Evolutionary conservation across 2,888 invertebrate genomes (phyloP).

Genomic region (Drosophila suboccidentalis): DNA sequence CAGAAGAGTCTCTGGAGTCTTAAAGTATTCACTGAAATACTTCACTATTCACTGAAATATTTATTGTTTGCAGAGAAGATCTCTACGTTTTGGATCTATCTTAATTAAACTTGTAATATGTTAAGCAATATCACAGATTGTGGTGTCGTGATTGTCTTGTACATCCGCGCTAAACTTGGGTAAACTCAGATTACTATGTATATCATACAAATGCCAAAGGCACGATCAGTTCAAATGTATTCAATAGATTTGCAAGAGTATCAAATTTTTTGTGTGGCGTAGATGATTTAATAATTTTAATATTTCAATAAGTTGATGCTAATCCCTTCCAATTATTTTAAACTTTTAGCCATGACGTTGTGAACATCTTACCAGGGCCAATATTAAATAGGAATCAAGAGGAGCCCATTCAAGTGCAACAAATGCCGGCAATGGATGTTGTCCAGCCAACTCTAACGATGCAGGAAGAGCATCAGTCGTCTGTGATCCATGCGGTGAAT

Average conservation of each 20-base stretch:
- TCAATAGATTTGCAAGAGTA: too few relatives aligned
- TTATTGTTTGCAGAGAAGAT: neutral
- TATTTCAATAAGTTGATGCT: too few relatives aligned
- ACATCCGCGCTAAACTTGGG: too few relatives aligned
- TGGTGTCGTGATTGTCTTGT: too few relatives aligned
- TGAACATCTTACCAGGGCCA: constrained; percentile 5
- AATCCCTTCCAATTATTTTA: neutral
- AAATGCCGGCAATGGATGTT: constrained; percentile 3
- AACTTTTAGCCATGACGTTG: constrained; percentile 23
- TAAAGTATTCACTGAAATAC: neutral
- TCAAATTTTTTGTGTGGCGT: neutral
- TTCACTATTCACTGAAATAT: neutral
- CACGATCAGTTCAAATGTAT: too few relatives aligned
- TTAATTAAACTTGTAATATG: too few relatives aligned
- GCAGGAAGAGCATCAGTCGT: constrained; percentile 44
- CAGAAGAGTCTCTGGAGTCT: neutral
- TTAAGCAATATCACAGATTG: too few relatives aligned
- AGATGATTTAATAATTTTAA: too few relatives aligned
- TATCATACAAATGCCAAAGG: too few relatives aligned
- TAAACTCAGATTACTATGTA: too few relatives aligned
- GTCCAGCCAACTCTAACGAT: constrained; percentile 54
- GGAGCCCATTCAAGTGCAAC: constrained; percentile 27
- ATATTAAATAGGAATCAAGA: constrained; percentile 12
- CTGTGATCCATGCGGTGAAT: constrained; percentile 38
- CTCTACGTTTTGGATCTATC: too few relatives aligned